Evolutionary conservation across 2,888 invertebrate genomes (phyloP), one percentile per base, ranked within the genome.

Genomic region (Imbricaverruca yamaguchii): DNA sequence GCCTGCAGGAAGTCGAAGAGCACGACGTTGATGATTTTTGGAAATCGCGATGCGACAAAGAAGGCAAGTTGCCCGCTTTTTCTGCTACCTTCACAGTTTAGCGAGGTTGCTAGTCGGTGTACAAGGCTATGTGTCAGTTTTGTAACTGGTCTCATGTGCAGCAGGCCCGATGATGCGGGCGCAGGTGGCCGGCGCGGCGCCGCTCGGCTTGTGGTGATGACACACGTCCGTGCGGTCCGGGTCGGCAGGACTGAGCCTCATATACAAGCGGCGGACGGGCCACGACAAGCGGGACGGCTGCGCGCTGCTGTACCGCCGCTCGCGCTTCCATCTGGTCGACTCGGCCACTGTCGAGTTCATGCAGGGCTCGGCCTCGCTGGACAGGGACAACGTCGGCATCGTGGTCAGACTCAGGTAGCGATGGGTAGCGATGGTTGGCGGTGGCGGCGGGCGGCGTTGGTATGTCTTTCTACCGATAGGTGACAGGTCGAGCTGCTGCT

Each of bases 311-410:
- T 97, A 91, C 87, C 93, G 92, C 84, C 87, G 87, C 13, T 87
- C 90, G 39, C 88, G 91, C 81, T 93, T 98, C 84, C 88, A 90
- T 77, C 86, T 95, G 81, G 85, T 92, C 9, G 91, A 92, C 77
- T 89, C 91, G 81, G 87, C 90, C 0, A 90, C 90, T 80, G 93
- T 98, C 78, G 94, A 96, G 87, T 92, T 91, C 85, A 89, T 88
- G 84, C 91, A 56, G 65, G 87, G 87, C 1, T 65, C 67, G 8
- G 89, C 89, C n/a, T 87, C 90, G 39, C 87, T 97, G 61, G 92
- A 94, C 86, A 91, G 97, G 18, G 94, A 96, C 86, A 98, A 98
- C 88, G 91, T 98, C 80, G 98, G 92, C 0, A 86, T 97, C 15
- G 89, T 97, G 81, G 92, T 92, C 8, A 93, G 93, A 86, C 90